Percentiles rank a stretch among this genome's conserved stretches.
Evolutionary conservation across 2,888 invertebrate genomes (phyloP).

Genomic region (Drosophila emarginata): DNA sequence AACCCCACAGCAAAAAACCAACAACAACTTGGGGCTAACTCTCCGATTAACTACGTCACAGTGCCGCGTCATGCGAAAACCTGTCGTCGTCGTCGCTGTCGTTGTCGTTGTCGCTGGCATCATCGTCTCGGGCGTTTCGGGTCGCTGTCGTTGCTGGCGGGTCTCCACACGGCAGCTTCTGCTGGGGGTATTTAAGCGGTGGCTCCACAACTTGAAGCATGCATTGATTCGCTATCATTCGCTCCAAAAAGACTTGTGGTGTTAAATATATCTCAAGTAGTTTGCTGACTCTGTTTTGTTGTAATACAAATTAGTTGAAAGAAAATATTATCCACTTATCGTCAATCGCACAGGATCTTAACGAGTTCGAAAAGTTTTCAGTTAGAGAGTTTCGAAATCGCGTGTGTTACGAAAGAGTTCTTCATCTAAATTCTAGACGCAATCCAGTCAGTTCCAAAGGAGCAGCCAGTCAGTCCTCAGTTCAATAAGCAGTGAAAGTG

Average conservation of each 20-base stretch:
- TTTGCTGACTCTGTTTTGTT: conserved; percentile 79
- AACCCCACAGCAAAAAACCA: conserved; percentile 56
- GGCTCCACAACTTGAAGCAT: conserved; percentile 86
- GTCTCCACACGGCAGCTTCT: conserved; percentile 13
- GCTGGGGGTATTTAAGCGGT: conserved; percentile 85
- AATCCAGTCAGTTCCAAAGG: conserved; percentile 44
- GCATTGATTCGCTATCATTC: conserved; percentile 88
- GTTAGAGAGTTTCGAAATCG: conserved; percentile 57
- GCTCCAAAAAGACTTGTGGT: conserved; percentile 85
- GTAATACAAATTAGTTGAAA: conserved; percentile 80
- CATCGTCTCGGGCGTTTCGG: conserved; percentile 46
- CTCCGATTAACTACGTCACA: conserved; percentile 67
- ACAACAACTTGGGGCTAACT: conserved; percentile 22
- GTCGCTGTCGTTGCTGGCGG: conserved; percentile 34
- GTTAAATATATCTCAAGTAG: conserved; percentile 74
- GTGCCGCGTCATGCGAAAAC: conserved; percentile 75
- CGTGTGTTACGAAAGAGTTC: conserved; percentile 54
- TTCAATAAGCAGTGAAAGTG: conserved; percentile 81
- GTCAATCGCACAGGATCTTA: not conserved
- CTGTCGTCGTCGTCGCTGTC: conserved; percentile 63
- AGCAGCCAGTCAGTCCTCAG: conserved; percentile 37
- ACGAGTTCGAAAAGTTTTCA: conserved; percentile 41
- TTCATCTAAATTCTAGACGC: conserved; percentile 77
- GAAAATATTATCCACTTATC: conserved; percentile 32
- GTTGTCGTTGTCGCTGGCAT: conserved; percentile 29